Evolutionary conservation across 1,140 invertebrate species (phyloP).

Genomic region (Cryptotermes secundus): DNA sequence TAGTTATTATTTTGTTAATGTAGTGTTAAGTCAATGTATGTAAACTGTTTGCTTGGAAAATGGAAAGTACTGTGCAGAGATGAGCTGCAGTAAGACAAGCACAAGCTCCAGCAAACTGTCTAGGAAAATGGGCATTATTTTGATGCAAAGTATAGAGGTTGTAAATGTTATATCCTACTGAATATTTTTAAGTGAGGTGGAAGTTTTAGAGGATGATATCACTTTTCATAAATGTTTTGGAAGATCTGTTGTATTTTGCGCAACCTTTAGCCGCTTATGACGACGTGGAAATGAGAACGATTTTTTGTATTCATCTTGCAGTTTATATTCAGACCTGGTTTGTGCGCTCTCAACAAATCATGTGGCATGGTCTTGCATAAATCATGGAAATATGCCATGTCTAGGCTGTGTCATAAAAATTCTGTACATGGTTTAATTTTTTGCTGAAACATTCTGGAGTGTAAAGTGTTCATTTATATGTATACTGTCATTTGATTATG

Average conservation of each 20-base stretch:
- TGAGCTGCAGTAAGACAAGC: neutral
- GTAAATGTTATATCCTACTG: slow-evolving; percentile 48
- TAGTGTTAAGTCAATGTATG: neutral
- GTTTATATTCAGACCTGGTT: neutral
- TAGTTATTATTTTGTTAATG: neutral
- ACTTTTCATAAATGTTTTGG: neutral
- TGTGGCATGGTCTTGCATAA: neutral
- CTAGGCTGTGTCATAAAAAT: neutral
- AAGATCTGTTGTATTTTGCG: slow-evolving; percentile 1
- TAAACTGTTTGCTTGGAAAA: neutral
- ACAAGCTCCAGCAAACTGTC: slow-evolving; percentile 40
- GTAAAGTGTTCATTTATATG: too few species aligned
- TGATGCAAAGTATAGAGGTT: slow-evolving; percentile 87
- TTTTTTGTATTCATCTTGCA: neutral
- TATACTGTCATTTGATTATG: too few species aligned
- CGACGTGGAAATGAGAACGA: neutral
- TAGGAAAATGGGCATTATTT: slow-evolving; percentile 80
- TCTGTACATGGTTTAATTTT: neutral
- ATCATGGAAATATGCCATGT: neutral
- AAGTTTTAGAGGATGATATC: neutral
- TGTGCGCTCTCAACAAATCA: neutral
- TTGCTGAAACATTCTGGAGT: neutral
- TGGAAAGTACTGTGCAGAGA: neutral
- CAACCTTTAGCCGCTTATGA: neutral
- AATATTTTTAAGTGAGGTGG: neutral